Percentiles rank a stretch among this genome's conserved stretches.
These are phyloP conservation scores for Xerus inauris DNA, from an alignment of 2,113 vertebrate species.

Conservation along the genomic window DNA sequence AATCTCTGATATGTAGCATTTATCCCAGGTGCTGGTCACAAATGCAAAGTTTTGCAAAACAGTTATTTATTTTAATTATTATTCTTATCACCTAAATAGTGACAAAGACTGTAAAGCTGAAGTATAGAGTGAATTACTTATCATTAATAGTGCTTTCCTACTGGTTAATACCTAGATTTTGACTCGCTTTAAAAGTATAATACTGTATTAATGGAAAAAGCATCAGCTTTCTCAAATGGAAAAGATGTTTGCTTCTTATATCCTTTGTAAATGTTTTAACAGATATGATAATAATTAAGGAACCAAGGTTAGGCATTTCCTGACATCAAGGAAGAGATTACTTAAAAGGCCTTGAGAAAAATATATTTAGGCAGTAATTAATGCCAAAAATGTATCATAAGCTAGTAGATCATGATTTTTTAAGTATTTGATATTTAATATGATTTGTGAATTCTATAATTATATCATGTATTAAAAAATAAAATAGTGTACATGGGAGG, in stretches of 20 bases:
- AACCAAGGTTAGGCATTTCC: background rate
- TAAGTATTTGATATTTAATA: conserved; percentile 18
- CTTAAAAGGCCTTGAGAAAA: background rate
- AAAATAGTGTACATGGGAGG: background rate
- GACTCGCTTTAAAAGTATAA: background rate
- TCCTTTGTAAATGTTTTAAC: conserved; percentile 46
- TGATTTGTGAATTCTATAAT: background rate
- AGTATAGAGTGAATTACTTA: background rate
- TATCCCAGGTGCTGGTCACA: background rate
- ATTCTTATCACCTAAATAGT: background rate
- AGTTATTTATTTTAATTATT: background rate
- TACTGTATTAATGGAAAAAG: background rate
- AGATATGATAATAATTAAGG: conserved; percentile 40
- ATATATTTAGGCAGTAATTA: conserved; percentile 41
- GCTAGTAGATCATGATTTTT: background rate
- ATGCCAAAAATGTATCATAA: conserved; percentile 1
- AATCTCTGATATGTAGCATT: background rate
- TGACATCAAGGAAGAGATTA: background rate
- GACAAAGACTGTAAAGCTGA: background rate
- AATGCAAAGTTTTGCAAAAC: background rate
- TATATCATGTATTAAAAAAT: background rate
- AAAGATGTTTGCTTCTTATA: conserved; percentile 36
- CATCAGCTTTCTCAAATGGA: conserved; percentile 1
- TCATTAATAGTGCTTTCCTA: background rate
- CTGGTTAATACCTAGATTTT: background rate